Evolutionary conservation across 1,140 invertebrate genomes (phyloP), one percentile per base, ranked within the genome.

Genomic region (Scylla paramamosain): DNA sequence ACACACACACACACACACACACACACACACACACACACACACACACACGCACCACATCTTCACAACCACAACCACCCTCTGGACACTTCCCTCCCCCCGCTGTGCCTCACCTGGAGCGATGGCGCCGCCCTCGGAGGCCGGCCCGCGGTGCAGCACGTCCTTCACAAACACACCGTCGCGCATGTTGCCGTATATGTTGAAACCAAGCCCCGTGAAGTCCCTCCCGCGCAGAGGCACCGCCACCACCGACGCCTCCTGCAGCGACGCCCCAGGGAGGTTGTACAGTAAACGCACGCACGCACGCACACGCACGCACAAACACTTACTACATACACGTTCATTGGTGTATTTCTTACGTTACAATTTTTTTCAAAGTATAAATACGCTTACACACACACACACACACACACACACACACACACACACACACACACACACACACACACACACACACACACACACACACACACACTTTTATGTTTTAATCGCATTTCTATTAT

Each of bases 131-230:
- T 99, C 98, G 0, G 98, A 98, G 0, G 99, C 99, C 0, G 99
- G 99, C 0, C 99, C 99, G 95, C 98, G 98, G 96, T 98, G 98
- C 28, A 99, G 97, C 2, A 99, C 98, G 96, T 99, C 98, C 96
- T 98, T 98, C 45, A 99, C 98, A 96, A 98, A 98, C 93, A 99
- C 99, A 0, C 99, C 99, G 96, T 99, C 98, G 93, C 98, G 97
- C 97, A 99, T 98, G 96, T 98, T 99, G 6, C 99, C 99, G 91
- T 98, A 98, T 86, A 99, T 98, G 96, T 98, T 98, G 97, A 99
- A 98, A n/a, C 99, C 99, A 0, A 99, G 97, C 0, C 99, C 99
- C 0, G 98, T 99, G 97, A 99, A 99, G 97, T 99, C 98, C 84
- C 98, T 98, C 84, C 98, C 98, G 96, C 98, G 98, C 88, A 99